Percentiles rank a stretch among this genome's conserved stretches.
phyloP scores from a whole-genome alignment of 2,113 vertebrate species.

The Felis chaus region DNA sequence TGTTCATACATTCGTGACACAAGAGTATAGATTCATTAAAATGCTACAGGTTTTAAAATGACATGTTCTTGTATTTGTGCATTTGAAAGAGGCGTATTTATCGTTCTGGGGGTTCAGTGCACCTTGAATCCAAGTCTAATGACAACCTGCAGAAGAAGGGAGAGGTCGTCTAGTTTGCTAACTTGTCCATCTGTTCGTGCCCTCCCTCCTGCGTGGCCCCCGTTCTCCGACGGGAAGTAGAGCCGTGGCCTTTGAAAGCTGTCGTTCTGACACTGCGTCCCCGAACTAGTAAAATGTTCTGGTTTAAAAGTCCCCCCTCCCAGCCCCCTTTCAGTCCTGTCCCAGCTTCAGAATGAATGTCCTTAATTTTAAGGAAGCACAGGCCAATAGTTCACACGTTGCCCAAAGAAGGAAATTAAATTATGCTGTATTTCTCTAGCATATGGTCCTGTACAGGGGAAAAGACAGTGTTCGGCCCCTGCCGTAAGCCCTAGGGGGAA shows the following conservation, averaged over 20 bases:
- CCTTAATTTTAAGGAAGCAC: conserved; percentile 61
- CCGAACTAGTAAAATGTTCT: not conserved
- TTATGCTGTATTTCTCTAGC: conserved; percentile 17
- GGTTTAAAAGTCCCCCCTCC: not conserved
- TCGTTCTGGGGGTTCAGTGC: not conserved
- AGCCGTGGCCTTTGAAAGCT: not conserved
- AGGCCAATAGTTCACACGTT: conserved; percentile 8
- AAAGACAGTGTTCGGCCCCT: conserved; percentile 8
- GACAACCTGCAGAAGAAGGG: not conserved
- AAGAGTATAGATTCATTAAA: not conserved
- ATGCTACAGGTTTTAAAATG: not conserved
- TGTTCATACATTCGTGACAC: not conserved
- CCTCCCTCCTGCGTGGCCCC: not conserved
- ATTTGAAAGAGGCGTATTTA: not conserved
- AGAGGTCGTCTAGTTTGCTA: not conserved
- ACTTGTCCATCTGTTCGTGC: not conserved
- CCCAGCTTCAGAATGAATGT: conserved; percentile 16
- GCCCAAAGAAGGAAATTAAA: conserved; percentile 47
- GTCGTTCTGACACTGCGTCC: not conserved
- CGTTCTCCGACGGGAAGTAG: fast-evolving
- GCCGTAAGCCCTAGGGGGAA: conserved; percentile 29
- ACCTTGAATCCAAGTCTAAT: not conserved
- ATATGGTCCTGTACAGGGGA: not conserved
- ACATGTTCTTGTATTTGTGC: not conserved
- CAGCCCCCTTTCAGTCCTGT: not conserved